These are phyloP conservation scores for Epicauta chinensis DNA, from an alignment of 1,140 invertebrate genomes.

Conservation along the genomic window DNA sequence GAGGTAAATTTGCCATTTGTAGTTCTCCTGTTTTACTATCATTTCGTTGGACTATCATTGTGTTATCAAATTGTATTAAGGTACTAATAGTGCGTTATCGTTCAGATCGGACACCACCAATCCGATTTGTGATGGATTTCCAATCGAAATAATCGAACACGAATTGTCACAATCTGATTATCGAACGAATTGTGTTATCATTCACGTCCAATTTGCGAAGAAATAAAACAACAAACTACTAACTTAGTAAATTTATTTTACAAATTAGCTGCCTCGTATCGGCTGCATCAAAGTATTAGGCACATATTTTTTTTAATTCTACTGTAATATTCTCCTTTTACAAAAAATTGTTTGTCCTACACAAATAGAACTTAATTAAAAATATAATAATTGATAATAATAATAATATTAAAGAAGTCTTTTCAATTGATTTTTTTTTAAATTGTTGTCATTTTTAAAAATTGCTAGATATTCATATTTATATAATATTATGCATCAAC, in stretches of 20 bases:
- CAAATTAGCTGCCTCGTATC: neutral
- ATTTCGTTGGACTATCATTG: no score
- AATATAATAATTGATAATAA: neutral
- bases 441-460: neutral
- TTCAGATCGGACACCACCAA: constrained; percentile 74
- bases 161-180: no score
- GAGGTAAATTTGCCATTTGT: no score
- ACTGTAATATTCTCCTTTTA: constrained; percentile 1
- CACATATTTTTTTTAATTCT: constrained; percentile 8
- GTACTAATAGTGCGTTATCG: constrained; percentile 76
- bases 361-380: neutral
- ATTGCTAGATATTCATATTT: neutral
- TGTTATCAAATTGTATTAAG: no score
- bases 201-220: no score
- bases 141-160: no score
- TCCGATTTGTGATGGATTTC: constrained; percentile 73
- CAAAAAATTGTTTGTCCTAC: neutral
- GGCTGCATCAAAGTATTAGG: constrained; percentile 9
- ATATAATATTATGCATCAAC: neutral
- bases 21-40: no score
- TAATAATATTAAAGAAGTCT: neutral
- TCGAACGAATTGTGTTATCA: no score
- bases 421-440: neutral
- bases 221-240: no score
- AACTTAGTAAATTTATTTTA: no score